A percentile compares a stretch with the other conserved stretches of the same genome.
These are phyloP conservation scores for Embidobia sp. DNA, from an alignment of 2,888 invertebrate genomes.

Conservation along the genomic window DNA sequence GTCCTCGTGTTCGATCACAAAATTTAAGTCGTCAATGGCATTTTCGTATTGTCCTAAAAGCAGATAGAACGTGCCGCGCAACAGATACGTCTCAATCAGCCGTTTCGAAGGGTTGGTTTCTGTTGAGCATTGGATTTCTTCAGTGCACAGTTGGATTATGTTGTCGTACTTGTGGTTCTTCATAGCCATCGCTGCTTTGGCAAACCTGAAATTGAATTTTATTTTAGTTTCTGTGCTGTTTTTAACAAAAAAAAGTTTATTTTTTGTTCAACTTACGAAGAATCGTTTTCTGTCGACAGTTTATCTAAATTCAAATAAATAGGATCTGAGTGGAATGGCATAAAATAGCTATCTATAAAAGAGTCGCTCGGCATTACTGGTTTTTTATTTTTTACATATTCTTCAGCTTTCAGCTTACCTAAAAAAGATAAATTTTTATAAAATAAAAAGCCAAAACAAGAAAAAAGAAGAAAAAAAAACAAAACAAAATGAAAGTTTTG, in stretches of 20 bases:
- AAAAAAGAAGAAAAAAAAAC: too few relatives aligned
- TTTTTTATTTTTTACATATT: slow-evolving; percentile 86
- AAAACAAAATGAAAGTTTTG: too few relatives aligned
- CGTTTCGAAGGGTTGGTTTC: slow-evolving; percentile 1
- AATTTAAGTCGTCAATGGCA: slow-evolving; percentile 88
- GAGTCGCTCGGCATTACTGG: slow-evolving; percentile 92
- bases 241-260: too few relatives aligned
- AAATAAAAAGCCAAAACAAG: too few relatives aligned
- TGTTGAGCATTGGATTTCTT: slow-evolving; percentile 83
- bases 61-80: slow-evolving; percentile 92
- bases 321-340: slow-evolving; percentile 94
- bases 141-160: slow-evolving; percentile 89
- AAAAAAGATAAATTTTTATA: slow-evolving; percentile 4
- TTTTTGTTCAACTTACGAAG: slow-evolving; percentile 71
- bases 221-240: too few relatives aligned
- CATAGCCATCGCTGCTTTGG: slow-evolving; percentile 88
- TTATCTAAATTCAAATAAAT: slow-evolving; percentile 84
- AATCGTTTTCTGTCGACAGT: slow-evolving; percentile 51
- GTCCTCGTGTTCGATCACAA: slow-evolving; percentile 86
- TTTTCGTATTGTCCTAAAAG: slow-evolving; percentile 89
- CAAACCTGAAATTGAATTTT: slow-evolving; percentile 56
- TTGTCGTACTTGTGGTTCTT: slow-evolving; percentile 89
- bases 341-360: slow-evolving; percentile 93
- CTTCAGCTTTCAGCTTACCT: slow-evolving; percentile 87
- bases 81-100: slow-evolving; percentile 86